Evolutionary conservation across 2,888 invertebrate species (phyloP).

Genomic region (Drosophila cognata): DNA sequence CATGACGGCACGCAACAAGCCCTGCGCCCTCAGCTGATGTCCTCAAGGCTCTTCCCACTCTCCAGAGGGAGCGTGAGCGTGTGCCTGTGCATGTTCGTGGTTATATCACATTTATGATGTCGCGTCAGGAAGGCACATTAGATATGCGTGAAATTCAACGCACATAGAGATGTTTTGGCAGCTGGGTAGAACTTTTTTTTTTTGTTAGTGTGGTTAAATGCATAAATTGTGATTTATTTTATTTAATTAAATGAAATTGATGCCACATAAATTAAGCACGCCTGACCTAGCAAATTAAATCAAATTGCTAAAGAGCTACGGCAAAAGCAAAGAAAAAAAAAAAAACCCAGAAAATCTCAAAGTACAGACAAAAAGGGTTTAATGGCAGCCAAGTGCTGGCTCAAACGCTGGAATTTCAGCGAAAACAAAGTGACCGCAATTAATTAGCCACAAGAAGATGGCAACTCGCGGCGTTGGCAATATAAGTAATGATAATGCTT

Average conservation of each 20-base stretch:
- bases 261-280: conserved; percentile 35
- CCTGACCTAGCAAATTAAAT: conserved; percentile 67
- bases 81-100: conserved; percentile 27
- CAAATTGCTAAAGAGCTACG: conserved; percentile 51
- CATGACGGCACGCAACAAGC: conserved; percentile 47
- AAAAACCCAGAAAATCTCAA: conserved; percentile 31
- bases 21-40: conserved; percentile 21
- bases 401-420: conserved; percentile 56
- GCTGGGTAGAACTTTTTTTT: conserved; percentile 5
- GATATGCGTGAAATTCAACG: conserved; percentile 66
- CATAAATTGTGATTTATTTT: conserved; percentile 60
- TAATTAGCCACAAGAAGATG: conserved; percentile 71
- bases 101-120: conserved; percentile 59
- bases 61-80: background rate
- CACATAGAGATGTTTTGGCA: conserved; percentile 5
- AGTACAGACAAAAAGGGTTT: conserved; percentile 57
- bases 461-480: conserved; percentile 46
- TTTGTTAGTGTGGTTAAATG: conserved; percentile 13
- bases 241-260: conserved; percentile 54
- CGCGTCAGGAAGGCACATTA: conserved; percentile 55
- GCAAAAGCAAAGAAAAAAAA: conserved; percentile 20
- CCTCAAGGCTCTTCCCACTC: conserved; percentile 20
- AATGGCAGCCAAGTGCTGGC: conserved; percentile 61
- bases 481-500: conserved; percentile 65
- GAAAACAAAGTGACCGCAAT: conserved; percentile 74